Base-by-base conservation (phyloP, 2,888 invertebrate species). In the Acanthosepion lycidas region DNA sequence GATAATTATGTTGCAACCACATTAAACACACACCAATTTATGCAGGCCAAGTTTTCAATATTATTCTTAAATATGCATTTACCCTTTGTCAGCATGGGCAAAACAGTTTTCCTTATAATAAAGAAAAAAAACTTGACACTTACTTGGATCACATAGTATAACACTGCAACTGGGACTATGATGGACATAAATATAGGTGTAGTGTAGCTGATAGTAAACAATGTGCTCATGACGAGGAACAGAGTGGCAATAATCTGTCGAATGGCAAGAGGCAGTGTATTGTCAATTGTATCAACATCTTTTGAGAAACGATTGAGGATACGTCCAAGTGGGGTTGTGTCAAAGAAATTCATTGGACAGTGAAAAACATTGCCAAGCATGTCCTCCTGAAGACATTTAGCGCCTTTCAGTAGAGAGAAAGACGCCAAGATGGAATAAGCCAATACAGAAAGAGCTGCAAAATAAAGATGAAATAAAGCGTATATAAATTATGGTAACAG, bases 91-190 rank as follows among this genome's bases (percentile, higher is more conserved):
- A 42, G 42, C 42, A 42, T 3, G 42, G 42, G 2, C 42, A 42
- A 42, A 42, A 42, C 42, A 42, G 42, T 51, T 51, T 51, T 51
- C 15, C 51, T 59, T 59, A 20, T 20, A 12, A 33, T 6, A 42
- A 49, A 33, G 15, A 51, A 28, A 42, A 53, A 51, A 49, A n/a
- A 12, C 33, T n/a, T 28, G 12, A 49, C 6, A 93, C 95, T 95
- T 95, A 97, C 97, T 97, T 97, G 97, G 28, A 97, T 95, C 78
- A 97, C 95, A 91, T 96, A 95, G 95, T 97, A 97, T 55, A 97
- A 92, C 12, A 97, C 91, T 6, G 95, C 95, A 6, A 97, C 94
- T 20, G 97, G 97, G 15, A 97, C 33, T 1, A 96, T 59, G 18
- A 96, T 95, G 23, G 95, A 93, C 28, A 97, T 95, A 94, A 97